phyloP scores from a whole-genome alignment of 2,888 invertebrate species.

The Acanthosepion esculentum region DNA sequence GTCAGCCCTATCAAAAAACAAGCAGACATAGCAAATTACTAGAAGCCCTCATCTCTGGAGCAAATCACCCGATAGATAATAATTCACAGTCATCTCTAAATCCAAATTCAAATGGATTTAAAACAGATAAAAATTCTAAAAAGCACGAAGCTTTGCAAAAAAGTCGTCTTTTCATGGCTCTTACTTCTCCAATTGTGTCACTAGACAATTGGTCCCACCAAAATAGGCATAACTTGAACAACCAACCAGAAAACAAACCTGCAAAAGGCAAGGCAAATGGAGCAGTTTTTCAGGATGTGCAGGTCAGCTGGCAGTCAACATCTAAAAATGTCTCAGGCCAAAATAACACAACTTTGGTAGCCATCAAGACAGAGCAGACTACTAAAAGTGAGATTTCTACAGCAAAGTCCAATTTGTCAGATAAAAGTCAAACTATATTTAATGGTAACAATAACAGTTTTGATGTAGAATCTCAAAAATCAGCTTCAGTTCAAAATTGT shows the following conservation, averaged over 20 bases:
- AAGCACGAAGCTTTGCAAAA: not conserved
- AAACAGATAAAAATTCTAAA: not conserved
- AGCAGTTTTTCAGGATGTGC: not conserved
- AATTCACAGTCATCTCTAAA: not conserved
- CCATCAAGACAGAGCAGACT: not conserved
- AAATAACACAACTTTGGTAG: no score
- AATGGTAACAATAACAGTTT: not conserved
- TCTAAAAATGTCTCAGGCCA: not conserved
- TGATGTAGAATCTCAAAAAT: not conserved
- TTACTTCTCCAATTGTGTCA: not conserved
- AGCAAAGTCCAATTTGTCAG: not conserved
- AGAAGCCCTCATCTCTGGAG: not conserved
- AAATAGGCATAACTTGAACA: not conserved
- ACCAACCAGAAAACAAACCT: not conserved
- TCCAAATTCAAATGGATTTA: not conserved
- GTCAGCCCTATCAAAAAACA: not conserved
- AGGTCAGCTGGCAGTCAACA: not conserved
- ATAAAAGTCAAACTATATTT: not conserved
- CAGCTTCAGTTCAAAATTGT: not conserved
- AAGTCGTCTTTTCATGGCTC: slow-evolving; percentile 24
- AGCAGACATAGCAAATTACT: slow-evolving; percentile 38
- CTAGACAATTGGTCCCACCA: not conserved
- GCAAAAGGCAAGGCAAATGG: not conserved
- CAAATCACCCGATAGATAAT: not conserved
- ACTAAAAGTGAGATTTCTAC: not conserved